These are phyloP conservation scores for Sphaeramia orbicularis DNA, from an alignment of 2,797 vertebrate species.

Conservation along the genomic window DNA sequence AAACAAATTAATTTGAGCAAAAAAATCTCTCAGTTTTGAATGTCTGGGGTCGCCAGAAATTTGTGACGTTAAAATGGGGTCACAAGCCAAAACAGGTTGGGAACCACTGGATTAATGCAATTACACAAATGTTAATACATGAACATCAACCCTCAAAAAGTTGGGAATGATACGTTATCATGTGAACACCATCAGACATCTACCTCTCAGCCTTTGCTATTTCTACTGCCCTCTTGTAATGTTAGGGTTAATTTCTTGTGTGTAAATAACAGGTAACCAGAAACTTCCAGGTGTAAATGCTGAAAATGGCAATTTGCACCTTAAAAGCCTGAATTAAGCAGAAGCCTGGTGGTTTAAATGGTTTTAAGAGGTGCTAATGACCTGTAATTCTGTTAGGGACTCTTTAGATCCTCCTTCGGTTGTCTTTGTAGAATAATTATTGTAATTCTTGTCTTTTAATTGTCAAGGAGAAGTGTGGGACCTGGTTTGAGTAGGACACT, in stretches of 20 bases:
- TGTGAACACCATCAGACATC: not conserved
- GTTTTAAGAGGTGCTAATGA: conserved; percentile 42
- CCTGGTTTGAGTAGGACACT: no score
- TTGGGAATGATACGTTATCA: conserved; percentile 20
- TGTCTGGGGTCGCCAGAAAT: no score
- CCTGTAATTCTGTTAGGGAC: conserved; percentile 50
- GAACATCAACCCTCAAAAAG: conserved; percentile 6
- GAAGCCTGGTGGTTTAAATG: conserved; percentile 36
- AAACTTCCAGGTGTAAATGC: conserved; percentile 62
- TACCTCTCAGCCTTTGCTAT: conserved; percentile 3
- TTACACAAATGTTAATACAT: not conserved
- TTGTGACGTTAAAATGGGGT: no score
- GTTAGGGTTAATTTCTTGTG: conserved; percentile 48
- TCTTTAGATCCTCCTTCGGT: conserved; percentile 24
- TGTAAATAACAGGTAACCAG: conserved; percentile 56
- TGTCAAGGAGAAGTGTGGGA: conserved; percentile 3
- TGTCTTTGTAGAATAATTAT: conserved; percentile 25
- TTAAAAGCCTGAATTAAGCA: conserved; percentile 41
- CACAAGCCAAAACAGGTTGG: no score
- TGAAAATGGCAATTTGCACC: conserved; percentile 22
- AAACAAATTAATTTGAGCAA: no score
- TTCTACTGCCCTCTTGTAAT: conserved; percentile 12
- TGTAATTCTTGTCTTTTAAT: conserved; percentile 6
- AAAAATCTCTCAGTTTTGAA: no score
- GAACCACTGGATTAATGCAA: not conserved